Evolutionary conservation across 2,888 invertebrate genomes (phyloP), one percentile per base, ranked within the genome.

Genomic region (Leucophora obtusa): DNA sequence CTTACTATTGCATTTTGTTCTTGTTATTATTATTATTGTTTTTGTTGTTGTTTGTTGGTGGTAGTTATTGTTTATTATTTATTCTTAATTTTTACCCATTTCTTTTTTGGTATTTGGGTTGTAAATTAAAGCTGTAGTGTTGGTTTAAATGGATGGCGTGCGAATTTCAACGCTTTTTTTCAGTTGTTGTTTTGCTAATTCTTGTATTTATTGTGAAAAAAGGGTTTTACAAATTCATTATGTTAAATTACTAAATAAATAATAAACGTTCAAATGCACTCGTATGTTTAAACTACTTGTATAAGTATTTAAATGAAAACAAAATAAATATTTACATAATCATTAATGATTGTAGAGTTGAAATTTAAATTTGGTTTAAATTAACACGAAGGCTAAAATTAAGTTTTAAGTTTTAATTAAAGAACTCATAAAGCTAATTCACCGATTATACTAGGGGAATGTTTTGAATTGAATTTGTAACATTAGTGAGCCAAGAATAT

Each of bases 111-210:
- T 60, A 71, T 82, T 82, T 79, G 68, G 62, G 62, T 79, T 75
- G 62, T 68, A 82, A 75, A 82, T 81, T 78, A 74, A 78, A 78
- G 73, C 65, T 28, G 7, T 70, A 53, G 73, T 81, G 81, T 74
- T 73, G 66, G n/a, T 66, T 73, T 66, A 68, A 79, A 78, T 83
- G 63, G 65, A 83, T 75, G 65, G 82, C 78, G 76, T 82, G 79
- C 76, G 82, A 83, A 79, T 81, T 83, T 79, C 62, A 70, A 79
- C 79, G 78, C 69, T 79, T 70, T 66, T 68, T 53, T 70, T 14
- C 58, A 76, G 65, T 65, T 78, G 62, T 58, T 63, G 59, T 59
- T 21, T 28, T 28, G 28, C 7, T 28, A 28, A 28, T 28, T 18
- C 47, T 69, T 5, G 14, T 58, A 58, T 28, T 28, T 28, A 7